These are phyloP conservation scores for Thunnus maccoyii DNA, from an alignment of 2,113 vertebrate species.

Conservation along the genomic window DNA sequence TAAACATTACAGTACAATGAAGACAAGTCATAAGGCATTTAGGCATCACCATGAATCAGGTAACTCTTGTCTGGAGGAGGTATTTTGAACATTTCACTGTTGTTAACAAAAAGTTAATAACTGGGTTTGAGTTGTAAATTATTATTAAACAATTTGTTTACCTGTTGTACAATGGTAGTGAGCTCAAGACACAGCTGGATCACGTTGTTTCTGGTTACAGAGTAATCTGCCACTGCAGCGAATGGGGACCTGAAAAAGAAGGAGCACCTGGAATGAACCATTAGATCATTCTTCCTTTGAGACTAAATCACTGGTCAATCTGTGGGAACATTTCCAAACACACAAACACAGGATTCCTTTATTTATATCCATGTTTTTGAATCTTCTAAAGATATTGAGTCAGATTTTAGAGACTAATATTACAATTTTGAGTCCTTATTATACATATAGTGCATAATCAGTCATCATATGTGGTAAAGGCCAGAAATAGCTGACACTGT, in stretches of 20 bases:
- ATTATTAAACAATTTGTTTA: constrained; percentile 57
- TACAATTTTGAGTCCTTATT: too few relatives aligned
- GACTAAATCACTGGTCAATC: constrained; percentile 59
- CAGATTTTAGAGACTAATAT: too few relatives aligned
- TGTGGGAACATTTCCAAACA: constrained; percentile 24
- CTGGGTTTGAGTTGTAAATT: not conserved
- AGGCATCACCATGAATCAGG: not conserved
- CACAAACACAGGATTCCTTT: too few relatives aligned
- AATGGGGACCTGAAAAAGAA: constrained; percentile 94
- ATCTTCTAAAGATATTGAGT: too few relatives aligned
- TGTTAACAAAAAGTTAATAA: not conserved
- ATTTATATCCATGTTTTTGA: too few relatives aligned
- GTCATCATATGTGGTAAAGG: too few relatives aligned
- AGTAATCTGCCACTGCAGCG: constrained; percentile 97
- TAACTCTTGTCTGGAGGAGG: not conserved
- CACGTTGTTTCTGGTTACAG: constrained; percentile 95
- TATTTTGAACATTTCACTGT: not conserved
- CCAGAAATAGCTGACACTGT: not conserved
- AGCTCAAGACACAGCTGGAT: constrained; percentile 98
- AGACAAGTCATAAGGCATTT: not conserved
- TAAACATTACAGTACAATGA: not conserved
- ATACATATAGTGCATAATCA: too few relatives aligned
- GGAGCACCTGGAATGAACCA: constrained; percentile 87
- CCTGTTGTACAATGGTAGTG: constrained; percentile 98
- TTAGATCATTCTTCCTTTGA: constrained; percentile 80